Percentiles rank a stretch among this genome's conserved stretches.
Conservation (phyloP, 2,888 invertebrate species). For the Meandrusa payeni region DNA sequence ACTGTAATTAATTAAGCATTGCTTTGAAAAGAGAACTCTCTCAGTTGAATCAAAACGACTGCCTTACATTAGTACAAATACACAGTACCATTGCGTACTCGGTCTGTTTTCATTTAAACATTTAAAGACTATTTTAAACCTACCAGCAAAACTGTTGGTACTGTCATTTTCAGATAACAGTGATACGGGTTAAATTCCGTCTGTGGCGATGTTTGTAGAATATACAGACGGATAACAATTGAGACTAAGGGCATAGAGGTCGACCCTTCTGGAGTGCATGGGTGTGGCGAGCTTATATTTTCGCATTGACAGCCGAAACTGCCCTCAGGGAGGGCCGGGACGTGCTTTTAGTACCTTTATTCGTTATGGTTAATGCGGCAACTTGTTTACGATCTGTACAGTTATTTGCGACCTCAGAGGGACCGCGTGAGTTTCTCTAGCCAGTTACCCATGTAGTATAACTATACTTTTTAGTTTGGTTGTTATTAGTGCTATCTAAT, state of each 20-base stretch:
- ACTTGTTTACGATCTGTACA: conserved; percentile 73
- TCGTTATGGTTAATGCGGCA: conserved; percentile 78
- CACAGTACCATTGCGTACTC: conserved; percentile 9
- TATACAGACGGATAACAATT: conserved; percentile 58
- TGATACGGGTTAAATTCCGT: not conserved
- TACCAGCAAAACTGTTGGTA: conserved; percentile 4
- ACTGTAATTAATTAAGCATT: conserved; percentile 19
- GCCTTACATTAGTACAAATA: conserved; percentile 16
- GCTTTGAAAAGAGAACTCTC: conserved; percentile 19
- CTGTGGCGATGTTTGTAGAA: conserved; percentile 34
- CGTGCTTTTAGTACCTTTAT: conserved; percentile 79
- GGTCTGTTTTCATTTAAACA: no score
- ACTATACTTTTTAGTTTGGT: no score
- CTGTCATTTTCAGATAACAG: not conserved
- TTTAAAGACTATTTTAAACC: conserved; percentile 4
- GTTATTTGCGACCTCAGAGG: conserved; percentile 70
- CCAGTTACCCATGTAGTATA: no score
- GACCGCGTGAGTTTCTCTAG: conserved; percentile 28
- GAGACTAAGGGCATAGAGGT: conserved; percentile 74
- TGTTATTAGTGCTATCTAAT: no score
- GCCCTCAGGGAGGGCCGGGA: conserved; percentile 70
- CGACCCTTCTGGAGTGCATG: conserved; percentile 76
- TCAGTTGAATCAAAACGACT: conserved; percentile 10
- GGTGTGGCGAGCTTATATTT: conserved; percentile 78
- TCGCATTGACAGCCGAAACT: conserved; percentile 80